A percentile compares a stretch with the other conserved stretches of the same genome.
Evolutionary conservation across 2,113 vertebrate species (phyloP).

Genomic region (Antennarius striatus): DNA sequence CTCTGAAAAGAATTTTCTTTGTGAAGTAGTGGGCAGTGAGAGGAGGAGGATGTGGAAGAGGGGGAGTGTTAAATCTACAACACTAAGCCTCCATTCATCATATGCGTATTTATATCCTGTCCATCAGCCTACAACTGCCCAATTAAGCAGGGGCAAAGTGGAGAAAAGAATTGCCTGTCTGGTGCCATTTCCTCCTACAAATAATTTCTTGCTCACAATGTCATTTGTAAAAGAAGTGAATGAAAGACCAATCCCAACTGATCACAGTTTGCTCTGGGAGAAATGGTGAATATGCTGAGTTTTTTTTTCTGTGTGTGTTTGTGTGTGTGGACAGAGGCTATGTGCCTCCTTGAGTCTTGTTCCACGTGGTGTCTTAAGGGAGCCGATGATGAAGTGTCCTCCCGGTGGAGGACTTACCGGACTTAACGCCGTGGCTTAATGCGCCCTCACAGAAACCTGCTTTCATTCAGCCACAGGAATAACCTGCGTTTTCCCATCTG

Average conservation of each 20-base stretch:
- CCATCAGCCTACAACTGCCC: conserved; percentile 56
- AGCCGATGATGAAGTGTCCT: conserved; percentile 54
- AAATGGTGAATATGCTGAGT: conserved; percentile 27
- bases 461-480: conserved; percentile 56
- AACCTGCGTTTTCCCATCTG: conserved; percentile 44
- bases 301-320: conserved; percentile 24
- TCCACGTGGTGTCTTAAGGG: conserved; percentile 30
- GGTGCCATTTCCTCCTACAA: conserved; percentile 13
- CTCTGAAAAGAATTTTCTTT: conserved; percentile 74
- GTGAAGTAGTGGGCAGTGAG: conserved; percentile 64
- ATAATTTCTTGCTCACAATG: conserved; percentile 37
- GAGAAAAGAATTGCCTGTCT: conserved; percentile 29
- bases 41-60: conserved; percentile 37
- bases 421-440: conserved; percentile 64
- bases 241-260: conserved; percentile 16
- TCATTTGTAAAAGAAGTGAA: conserved; percentile 41
- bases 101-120: conserved; percentile 70
- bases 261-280: conserved; percentile 17
- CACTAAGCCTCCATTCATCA: conserved; percentile 78
- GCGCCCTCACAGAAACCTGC: conserved; percentile 53
- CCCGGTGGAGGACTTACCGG: conserved; percentile 67
- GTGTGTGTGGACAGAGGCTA: conserved; percentile 9
- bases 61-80: conserved; percentile 60
- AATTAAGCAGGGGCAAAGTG: conserved; percentile 50
- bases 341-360: conserved; percentile 33